Conservation (phyloP, 2,797 vertebrate genomes). For the Girardinus metallicus region DNA sequence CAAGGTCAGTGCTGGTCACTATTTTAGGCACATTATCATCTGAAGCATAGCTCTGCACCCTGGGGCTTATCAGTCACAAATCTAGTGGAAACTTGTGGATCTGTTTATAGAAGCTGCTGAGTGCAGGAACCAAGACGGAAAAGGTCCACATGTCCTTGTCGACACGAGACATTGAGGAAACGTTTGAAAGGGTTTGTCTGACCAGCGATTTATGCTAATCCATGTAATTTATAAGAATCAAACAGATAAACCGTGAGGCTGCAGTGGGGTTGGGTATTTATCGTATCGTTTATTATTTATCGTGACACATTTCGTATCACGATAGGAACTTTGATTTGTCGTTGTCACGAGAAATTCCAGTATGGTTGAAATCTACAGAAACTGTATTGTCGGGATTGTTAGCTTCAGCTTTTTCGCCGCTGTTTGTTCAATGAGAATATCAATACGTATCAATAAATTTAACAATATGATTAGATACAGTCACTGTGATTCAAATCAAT, state of each 20-base stretch:
- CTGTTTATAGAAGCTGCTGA: constrained; percentile 68
- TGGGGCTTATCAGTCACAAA: constrained; percentile 58
- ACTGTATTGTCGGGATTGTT: no score
- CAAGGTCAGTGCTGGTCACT: constrained; percentile 67
- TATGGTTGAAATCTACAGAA: no score
- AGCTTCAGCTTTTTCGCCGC: no score
- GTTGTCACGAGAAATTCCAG: no score
- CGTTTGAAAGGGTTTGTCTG: constrained; percentile 23
- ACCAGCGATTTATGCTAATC: not conserved
- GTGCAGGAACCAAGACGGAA: constrained; percentile 37
- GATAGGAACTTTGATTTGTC: no score
- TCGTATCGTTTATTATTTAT: not conserved
- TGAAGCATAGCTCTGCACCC: constrained; percentile 54
- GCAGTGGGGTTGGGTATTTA: not conserved
- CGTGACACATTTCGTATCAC: no score
- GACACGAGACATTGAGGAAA: constrained; percentile 29
- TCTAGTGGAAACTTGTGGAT: constrained; percentile 69
- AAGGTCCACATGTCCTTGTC: constrained; percentile 29
- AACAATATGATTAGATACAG: no score
- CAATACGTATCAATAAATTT: no score
- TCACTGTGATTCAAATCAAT: no score
- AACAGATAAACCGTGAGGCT: not conserved
- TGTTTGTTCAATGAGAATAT: no score
- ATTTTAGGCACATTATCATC: constrained; percentile 69
- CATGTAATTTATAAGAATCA: not conserved